Conservation (phyloP, 1,140 invertebrate genomes). For the Drosophila busckii region DNA sequence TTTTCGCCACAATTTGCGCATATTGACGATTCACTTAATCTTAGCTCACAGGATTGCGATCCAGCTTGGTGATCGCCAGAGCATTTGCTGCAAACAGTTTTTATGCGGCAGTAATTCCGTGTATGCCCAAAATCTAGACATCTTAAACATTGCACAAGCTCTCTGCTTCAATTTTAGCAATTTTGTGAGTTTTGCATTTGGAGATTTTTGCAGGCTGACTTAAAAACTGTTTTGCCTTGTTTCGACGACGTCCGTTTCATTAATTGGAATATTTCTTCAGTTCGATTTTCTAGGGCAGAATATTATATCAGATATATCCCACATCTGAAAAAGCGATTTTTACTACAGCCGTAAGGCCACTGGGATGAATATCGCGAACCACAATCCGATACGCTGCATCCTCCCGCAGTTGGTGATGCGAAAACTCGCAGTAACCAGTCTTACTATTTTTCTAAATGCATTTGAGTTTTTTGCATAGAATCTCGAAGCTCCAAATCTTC, state of each 20-base stretch:
- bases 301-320: constrained; percentile 1
- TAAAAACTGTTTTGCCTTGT: constrained; percentile 6
- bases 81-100: constrained; percentile 3
- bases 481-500: too few species aligned
- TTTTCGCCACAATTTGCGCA: too few species aligned
- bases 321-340: constrained; percentile 1
- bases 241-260: neutral
- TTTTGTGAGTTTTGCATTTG: constrained; percentile 1
- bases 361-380: constrained; percentile 7
- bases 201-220: neutral
- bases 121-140: constrained; percentile 5
- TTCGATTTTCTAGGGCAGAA: constrained; percentile 6
- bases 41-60: too few species aligned
- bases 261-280: too few species aligned
- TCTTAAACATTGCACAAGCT: too few species aligned
- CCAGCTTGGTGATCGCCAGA: constrained; percentile 3
- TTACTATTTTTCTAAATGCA: too few species aligned
- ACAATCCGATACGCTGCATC: constrained; percentile 4
- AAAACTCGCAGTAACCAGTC: constrained; percentile 18
- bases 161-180: constrained; percentile 3
- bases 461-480: too few species aligned
- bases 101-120: constrained; percentile 5
- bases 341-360: neutral
- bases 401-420: constrained; percentile 11
- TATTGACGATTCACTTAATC: too few species aligned